Evolutionary conservation across 2,113 vertebrate species (phyloP).

Genomic region (Megaptera novaeangliae): DNA sequence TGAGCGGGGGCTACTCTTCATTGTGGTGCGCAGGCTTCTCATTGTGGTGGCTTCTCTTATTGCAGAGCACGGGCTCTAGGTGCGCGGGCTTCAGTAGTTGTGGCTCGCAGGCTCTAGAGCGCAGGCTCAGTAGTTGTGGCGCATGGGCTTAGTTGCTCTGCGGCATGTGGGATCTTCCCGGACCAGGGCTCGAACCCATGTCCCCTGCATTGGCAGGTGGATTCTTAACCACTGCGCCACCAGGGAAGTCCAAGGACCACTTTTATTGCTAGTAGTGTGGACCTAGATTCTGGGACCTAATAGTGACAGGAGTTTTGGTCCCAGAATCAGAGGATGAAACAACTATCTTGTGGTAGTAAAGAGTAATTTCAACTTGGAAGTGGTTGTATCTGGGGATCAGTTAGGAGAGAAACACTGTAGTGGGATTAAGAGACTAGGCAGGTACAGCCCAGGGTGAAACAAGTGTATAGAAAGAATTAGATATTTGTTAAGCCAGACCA

Average conservation of each 20-base stretch:
- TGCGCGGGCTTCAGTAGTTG: too few relatives aligned
- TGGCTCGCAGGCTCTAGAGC: too few relatives aligned
- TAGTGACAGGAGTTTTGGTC: not conserved
- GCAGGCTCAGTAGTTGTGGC: too few relatives aligned
- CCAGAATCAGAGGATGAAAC: not conserved
- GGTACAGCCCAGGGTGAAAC: not conserved
- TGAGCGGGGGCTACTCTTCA: too few relatives aligned
- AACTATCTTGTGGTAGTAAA: not conserved
- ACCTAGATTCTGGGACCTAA: not conserved
- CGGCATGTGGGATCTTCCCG: too few relatives aligned
- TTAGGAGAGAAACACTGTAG: not conserved
- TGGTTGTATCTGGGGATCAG: not conserved
- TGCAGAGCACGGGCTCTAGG: too few relatives aligned
- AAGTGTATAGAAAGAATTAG: not conserved
- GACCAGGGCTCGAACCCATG: too few relatives aligned
- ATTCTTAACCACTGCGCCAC: too few relatives aligned
- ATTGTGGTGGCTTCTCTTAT: too few relatives aligned
- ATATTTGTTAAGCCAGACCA: not conserved
- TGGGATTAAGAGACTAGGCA: not conserved
- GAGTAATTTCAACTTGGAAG: constrained; percentile 4
- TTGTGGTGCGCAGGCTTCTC: too few relatives aligned
- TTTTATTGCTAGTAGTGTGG: not conserved
- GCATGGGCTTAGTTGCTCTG: too few relatives aligned
- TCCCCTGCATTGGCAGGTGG: too few relatives aligned
- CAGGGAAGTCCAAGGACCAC: not conserved